phyloP scores from a whole-genome alignment of 2,888 invertebrate genomes.

The Netelia virgata region DNA sequence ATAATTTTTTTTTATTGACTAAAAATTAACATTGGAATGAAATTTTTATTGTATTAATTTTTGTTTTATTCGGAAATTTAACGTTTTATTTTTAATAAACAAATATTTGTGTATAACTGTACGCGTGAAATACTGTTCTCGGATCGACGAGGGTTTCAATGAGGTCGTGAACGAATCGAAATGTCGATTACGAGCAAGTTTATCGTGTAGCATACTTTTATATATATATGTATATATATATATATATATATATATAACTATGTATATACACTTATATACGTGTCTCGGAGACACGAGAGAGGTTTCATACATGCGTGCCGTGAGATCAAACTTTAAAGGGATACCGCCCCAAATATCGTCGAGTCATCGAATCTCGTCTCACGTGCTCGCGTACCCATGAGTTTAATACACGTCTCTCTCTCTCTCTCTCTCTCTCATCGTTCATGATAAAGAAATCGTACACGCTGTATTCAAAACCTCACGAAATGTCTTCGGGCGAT shows the following conservation, averaged over 20 bases:
- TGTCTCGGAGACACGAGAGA: constrained; percentile 21
- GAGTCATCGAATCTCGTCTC: constrained; percentile 71
- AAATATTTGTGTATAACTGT: background rate
- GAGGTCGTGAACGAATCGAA: constrained; percentile 64
- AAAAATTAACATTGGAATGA: background rate
- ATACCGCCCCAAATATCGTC: constrained; percentile 67
- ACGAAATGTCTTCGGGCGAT: constrained; percentile 6
- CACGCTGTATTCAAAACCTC: background rate
- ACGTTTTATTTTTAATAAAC: background rate
- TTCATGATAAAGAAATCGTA: constrained; percentile 57
- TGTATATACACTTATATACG: constrained; percentile 13
- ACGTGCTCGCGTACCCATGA: constrained; percentile 14
- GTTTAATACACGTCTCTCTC: constrained; percentile 2
- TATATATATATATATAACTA: constrained; percentile 17
- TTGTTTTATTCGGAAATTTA: background rate
- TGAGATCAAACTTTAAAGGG: constrained; percentile 66
- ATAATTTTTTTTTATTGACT: background rate
- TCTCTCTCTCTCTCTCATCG: background rate
- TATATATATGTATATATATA: constrained; percentile 6
- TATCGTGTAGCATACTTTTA: constrained; percentile 2
- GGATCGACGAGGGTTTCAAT: constrained; percentile 58
- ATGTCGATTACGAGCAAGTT: constrained; percentile 64
- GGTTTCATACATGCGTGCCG: constrained; percentile 32
- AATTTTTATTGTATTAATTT: too few species aligned
- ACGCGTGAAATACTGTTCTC: constrained; percentile 23